A percentile compares a stretch with the other conserved stretches of the same genome.
Conservation (phyloP, 1,140 invertebrate species). For the Zaprionus vittiger region DNA sequence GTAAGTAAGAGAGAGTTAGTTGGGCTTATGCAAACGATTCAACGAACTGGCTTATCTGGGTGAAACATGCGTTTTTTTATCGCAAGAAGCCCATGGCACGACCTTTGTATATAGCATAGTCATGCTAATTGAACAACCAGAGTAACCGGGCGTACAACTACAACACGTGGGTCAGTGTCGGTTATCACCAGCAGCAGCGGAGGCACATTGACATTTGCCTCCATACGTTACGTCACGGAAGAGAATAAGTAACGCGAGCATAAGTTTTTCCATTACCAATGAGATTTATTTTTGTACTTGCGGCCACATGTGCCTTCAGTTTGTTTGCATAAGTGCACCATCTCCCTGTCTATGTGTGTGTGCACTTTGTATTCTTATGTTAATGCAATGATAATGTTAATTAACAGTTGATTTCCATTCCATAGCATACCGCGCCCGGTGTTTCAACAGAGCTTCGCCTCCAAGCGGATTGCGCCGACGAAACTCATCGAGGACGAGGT, state of each 20-base stretch:
- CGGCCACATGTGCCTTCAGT: conserved; percentile 39
- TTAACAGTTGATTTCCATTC: conserved; percentile 30
- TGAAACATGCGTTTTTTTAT: conserved; percentile 53
- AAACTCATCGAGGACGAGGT: conserved; percentile 80
- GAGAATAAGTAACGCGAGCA: conserved; percentile 20
- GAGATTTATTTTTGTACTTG: conserved; percentile 61
- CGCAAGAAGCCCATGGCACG: conserved; percentile 35
- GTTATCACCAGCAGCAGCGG: conserved; percentile 55
- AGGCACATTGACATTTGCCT: conserved; percentile 48
- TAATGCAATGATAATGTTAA: conserved; percentile 20
- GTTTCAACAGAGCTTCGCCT: conserved; percentile 83
- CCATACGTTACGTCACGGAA: conserved; percentile 54
- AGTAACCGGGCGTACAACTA: conserved; percentile 21
- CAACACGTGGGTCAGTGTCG: conserved; percentile 70
- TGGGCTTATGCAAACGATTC: conserved; percentile 33
- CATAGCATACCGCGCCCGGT: conserved; percentile 84
- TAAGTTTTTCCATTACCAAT: conserved; percentile 37
- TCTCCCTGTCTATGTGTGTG: background rate
- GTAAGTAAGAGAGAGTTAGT: conserved; percentile 61
- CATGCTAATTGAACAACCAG: conserved; percentile 62
- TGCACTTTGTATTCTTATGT: conserved; percentile 17
- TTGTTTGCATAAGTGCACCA: conserved; percentile 55
- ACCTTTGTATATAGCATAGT: conserved; percentile 57
- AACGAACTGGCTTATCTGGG: background rate
- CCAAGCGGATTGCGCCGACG: conserved; percentile 74